Conservation (phyloP, 2,113 vertebrate species). For the Nannospalax galili region DNA sequence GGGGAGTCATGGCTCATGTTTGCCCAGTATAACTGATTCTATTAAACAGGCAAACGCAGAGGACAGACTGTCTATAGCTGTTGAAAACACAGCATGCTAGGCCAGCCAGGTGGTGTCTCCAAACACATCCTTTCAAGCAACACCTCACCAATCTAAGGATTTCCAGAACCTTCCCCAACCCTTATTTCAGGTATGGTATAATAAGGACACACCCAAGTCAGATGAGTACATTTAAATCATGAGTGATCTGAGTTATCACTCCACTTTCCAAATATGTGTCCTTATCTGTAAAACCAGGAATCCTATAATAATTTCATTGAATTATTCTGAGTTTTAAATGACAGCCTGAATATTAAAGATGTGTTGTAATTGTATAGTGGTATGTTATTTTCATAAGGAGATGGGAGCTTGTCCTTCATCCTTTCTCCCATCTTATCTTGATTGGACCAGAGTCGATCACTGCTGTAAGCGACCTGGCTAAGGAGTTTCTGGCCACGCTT, state of each 20-base stretch:
- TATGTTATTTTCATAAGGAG: neutral
- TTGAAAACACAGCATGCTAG: neutral
- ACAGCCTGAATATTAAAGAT: neutral
- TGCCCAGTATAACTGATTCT: conserved; percentile 24
- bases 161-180: neutral
- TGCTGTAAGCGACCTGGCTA: neutral
- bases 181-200: neutral
- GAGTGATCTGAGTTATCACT: neutral
- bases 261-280: neutral
- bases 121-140: neutral
- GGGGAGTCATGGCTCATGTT: neutral
- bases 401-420: neutral
- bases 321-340: neutral
- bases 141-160: neutral
- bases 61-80: neutral
- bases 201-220: conserved; percentile 24
- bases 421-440: neutral
- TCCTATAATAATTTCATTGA: neutral
- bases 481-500: neutral
- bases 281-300: neutral
- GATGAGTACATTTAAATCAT: neutral
- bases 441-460: neutral
- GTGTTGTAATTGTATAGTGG: neutral
- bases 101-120: neutral
- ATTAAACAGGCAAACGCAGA: conserved; percentile 57